These are phyloP conservation scores for Sebastes itinus DNA, from an alignment of 2,797 vertebrate genomes.

Conservation along the genomic window DNA sequence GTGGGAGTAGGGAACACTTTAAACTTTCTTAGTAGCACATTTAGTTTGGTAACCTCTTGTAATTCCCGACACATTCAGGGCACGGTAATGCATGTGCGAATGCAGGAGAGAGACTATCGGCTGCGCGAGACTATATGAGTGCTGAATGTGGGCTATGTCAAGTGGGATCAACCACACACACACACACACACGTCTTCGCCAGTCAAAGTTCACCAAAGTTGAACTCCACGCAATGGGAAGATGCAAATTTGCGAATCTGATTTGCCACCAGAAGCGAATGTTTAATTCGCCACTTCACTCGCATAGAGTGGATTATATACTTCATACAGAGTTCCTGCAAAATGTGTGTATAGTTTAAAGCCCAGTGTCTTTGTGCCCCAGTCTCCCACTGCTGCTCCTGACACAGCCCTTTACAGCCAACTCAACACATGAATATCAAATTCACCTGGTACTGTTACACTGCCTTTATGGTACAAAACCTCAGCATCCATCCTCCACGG, in stretches of 20 bases:
- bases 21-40: not conserved
- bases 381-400: not conserved
- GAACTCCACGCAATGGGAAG: no score
- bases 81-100: not conserved
- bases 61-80: not conserved
- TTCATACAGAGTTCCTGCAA: not conserved
- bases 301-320: not conserved
- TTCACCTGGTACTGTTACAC: conserved; percentile 5
- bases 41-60: not conserved
- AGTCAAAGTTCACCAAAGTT: no score
- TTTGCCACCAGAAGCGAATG: no score
- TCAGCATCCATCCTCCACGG: conserved; percentile 53
- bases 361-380: not conserved
- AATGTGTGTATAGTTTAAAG: not conserved
- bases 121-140: not conserved
- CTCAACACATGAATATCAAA: conserved; percentile 23
- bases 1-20: not conserved
- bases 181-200: not conserved
- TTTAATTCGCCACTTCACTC: no score
- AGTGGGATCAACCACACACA: not conserved
- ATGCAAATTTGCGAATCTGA: no score
- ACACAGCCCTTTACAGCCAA: not conserved
- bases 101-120: not conserved
- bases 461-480: conserved; percentile 27
- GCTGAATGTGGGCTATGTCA: not conserved